These are phyloP conservation scores for Paradisaea rubra DNA, from an alignment of 2,113 vertebrate genomes.

Conservation along the genomic window DNA sequence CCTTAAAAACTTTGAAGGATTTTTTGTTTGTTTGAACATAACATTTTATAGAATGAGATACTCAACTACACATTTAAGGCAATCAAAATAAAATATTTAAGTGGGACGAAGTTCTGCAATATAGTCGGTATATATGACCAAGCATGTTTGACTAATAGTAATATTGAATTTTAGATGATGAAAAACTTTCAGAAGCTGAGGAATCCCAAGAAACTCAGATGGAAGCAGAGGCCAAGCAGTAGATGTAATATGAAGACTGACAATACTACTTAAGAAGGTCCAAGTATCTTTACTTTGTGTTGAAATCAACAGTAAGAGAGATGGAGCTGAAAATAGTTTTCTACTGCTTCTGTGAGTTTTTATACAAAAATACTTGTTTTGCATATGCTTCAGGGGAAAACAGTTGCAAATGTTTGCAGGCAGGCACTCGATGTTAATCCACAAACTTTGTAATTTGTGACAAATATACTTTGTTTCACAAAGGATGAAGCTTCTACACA, in stretches of 20 bases:
- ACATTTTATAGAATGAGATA: background rate
- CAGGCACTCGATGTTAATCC: background rate
- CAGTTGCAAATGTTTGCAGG: background rate
- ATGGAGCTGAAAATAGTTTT: constrained; percentile 4
- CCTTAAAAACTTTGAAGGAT: background rate
- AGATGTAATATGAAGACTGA: background rate
- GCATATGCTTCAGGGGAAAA: background rate
- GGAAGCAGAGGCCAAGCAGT: constrained; percentile 76
- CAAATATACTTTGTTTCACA: background rate
- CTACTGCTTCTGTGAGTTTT: background rate
- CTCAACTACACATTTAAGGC: background rate
- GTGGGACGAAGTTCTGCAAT: background rate
- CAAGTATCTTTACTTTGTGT: background rate
- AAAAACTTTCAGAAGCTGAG: constrained; percentile 89
- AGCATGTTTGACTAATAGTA: background rate
- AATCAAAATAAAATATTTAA: background rate
- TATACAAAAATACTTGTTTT: background rate
- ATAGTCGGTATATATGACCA: background rate
- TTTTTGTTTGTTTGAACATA: background rate
- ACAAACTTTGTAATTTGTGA: background rate
- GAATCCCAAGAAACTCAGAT: constrained; percentile 81
- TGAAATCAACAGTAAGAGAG: constrained; percentile 18
- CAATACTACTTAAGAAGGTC: background rate
- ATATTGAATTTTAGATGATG: constrained; percentile 80
- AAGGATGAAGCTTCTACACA: background rate